phyloP scores from a whole-genome alignment of 2,113 vertebrate species.

The Archilochus colubris region DNA sequence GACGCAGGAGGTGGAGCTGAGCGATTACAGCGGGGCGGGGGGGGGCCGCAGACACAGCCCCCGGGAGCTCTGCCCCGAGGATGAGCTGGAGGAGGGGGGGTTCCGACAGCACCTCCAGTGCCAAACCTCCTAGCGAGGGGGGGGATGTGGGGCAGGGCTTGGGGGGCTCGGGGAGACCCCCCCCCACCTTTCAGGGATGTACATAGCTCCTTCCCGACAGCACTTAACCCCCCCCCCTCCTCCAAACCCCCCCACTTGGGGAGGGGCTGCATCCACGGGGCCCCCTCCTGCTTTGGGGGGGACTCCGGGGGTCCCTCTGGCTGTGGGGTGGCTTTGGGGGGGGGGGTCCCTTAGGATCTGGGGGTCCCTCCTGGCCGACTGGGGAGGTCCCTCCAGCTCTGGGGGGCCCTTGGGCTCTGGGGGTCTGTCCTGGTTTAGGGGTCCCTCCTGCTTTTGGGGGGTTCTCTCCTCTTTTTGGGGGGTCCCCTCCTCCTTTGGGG shows the following conservation, averaged over 20 bases:
- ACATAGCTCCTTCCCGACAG: slow-evolving; percentile 14
- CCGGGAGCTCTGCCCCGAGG: slow-evolving; percentile 22
- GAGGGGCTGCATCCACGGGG: not conserved
- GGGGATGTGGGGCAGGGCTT: not conserved
- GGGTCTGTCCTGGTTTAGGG: too few species aligned
- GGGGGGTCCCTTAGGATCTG: too few species aligned
- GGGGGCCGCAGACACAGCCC: not conserved
- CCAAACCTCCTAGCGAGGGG: slow-evolving; percentile 46
- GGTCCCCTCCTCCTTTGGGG: too few species aligned
- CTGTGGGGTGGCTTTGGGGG: too few species aligned
- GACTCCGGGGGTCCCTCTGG: too few species aligned
- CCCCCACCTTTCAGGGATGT: slow-evolving; percentile 31
- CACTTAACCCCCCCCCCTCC: not conserved
- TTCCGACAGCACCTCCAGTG: slow-evolving; percentile 59
- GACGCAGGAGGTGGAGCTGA: slow-evolving; percentile 62
- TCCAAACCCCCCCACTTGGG: not conserved
- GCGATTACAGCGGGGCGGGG: not conserved
- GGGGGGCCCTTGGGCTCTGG: too few species aligned
- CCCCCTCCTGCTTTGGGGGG: too few species aligned
- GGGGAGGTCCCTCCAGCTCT: too few species aligned
- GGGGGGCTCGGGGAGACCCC: not conserved
- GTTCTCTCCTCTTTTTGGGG: too few species aligned
- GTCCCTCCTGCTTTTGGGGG: too few species aligned
- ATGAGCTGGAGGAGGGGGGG: not conserved
- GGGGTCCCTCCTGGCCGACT: too few species aligned